These are phyloP conservation scores for Caenorhabditis drosophilae DNA, from an alignment of 2,888 invertebrate genomes.

Conservation along the genomic window DNA sequence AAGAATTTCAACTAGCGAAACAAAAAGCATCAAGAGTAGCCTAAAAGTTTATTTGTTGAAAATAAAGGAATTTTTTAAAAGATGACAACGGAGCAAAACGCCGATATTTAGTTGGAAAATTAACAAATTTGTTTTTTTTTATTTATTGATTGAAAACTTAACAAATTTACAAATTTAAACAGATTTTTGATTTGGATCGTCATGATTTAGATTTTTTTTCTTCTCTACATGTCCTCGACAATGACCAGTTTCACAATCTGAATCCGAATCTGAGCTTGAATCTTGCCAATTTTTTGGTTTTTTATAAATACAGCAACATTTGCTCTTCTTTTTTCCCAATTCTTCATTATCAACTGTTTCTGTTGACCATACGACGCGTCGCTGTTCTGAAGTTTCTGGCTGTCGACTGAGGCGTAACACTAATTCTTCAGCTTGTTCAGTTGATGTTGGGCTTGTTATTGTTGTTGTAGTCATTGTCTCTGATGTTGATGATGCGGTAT, in stretches of 20 bases:
- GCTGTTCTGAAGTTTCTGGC: conserved; percentile 27
- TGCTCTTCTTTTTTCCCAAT: conserved; percentile 65
- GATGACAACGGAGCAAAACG: no score
- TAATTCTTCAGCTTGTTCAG: conserved; percentile 7
- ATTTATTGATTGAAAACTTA: background rate
- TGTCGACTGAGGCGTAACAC: conserved; percentile 15
- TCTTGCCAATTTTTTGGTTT: conserved; percentile 64
- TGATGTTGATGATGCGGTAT: conserved; percentile 14
- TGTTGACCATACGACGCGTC: conserved; percentile 44
- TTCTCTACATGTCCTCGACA: conserved; percentile 67
- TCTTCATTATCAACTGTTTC: conserved; percentile 64
- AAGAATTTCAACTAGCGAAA: no score
- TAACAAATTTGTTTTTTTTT: background rate
- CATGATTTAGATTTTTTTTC: conserved; percentile 21
- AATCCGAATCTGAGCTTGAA: conserved; percentile 43
- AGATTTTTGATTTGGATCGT: no score
- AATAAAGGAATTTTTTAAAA: background rate
- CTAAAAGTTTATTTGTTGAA: background rate
- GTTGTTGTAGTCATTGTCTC: conserved; percentile 16
- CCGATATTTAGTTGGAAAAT: no score
- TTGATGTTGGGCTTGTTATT: conserved; percentile 2
- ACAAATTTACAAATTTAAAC: background rate
- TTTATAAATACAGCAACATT: conserved; percentile 67
- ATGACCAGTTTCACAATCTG: conserved; percentile 66
- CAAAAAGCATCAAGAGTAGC: no score